Percentiles rank a stretch among this genome's conserved stretches.
Evolutionary conservation across 2,113 vertebrate genomes (phyloP).

Genomic region (Corynorhinus townsendii): DNA sequence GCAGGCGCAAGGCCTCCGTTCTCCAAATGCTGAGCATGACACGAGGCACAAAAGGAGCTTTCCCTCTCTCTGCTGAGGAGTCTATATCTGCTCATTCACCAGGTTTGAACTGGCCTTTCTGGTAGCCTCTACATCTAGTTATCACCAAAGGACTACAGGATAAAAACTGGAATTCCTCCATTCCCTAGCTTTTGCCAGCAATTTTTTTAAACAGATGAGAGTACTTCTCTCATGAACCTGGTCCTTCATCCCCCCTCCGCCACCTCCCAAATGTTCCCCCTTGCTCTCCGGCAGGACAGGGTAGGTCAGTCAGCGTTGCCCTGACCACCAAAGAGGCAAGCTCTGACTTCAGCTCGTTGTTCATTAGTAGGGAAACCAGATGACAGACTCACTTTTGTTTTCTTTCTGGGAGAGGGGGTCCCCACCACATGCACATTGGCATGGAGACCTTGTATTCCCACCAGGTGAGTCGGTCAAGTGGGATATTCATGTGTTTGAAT

Average conservation of each 20-base stretch:
- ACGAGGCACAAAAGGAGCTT: rapidly evolving
- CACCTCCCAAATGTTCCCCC: not conserved
- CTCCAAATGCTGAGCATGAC: not conserved
- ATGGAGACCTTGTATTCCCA: not conserved
- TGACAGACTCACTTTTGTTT: not conserved
- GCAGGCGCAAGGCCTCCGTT: rapidly evolving
- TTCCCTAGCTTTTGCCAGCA: not conserved
- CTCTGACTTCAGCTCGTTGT: not conserved
- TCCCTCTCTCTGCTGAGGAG: not conserved
- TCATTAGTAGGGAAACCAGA: not conserved
- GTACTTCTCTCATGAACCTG: rapidly evolving
- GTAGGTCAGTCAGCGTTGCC: not conserved
- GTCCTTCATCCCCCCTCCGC: not conserved
- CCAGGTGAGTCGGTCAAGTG: not conserved
- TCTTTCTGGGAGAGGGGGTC: not conserved
- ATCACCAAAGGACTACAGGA: not conserved
- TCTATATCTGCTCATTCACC: not conserved
- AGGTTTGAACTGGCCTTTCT: not conserved
- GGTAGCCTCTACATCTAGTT: not conserved
- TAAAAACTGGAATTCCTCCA: not conserved
- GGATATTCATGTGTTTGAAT: not conserved
- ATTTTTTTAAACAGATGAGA: not conserved
- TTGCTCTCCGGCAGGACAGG: not conserved
- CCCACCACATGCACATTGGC: not conserved
- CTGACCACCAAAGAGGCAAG: conserved; percentile 27